Base-by-base conservation (phyloP, 2,888 invertebrate species). In the Ametastegia equiseti region DNA sequence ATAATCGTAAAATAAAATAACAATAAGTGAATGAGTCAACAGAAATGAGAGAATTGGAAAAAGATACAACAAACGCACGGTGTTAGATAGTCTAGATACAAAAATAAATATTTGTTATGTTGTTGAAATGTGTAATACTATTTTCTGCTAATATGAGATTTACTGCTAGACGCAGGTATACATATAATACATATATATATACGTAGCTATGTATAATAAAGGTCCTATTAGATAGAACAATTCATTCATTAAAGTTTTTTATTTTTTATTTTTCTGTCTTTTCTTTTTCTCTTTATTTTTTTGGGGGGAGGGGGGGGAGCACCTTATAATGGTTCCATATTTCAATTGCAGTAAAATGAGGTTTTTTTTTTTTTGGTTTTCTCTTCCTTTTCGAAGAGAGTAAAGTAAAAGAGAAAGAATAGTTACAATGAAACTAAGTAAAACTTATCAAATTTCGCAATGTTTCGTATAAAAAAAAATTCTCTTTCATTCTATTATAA, bases 101-200 rank as follows among this genome's bases (percentile, higher is more conserved):
- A 78, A 60, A 63, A 78, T 78, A 78, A 63, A 78, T 78, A 60
- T 60, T 78, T 78, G 78, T 78, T 78, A 78, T 60, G 60, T 78
- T 78, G 78, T 78, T 78, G 78, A 78, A 60, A 78, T 60, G 78
- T 78, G 60, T 78, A 67, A 54, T 67, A 78, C 60, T 78, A 78
- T 78, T 78, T 78, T 78, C 39, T 60, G 78, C 60, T 78, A 60
- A 78, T 63, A 78, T 63, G 42, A 60, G 45, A 78, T 60, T 78
- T 63, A 5, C 78, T 78, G 78, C 78, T 78, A 23, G 78, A 78
- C 9, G 63, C 78, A 57, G 78, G n/a, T 78, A 75, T 45, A 19
- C 9, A n/a, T 47, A 47, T 71, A 71, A 5, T n/a, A 13, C 15
- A 54, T 54, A 65, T 65, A 67, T 67, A 67, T 33, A 67, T 69